Conservation (phyloP, 2,797 vertebrate species). For the Tangara arthus region DNA sequence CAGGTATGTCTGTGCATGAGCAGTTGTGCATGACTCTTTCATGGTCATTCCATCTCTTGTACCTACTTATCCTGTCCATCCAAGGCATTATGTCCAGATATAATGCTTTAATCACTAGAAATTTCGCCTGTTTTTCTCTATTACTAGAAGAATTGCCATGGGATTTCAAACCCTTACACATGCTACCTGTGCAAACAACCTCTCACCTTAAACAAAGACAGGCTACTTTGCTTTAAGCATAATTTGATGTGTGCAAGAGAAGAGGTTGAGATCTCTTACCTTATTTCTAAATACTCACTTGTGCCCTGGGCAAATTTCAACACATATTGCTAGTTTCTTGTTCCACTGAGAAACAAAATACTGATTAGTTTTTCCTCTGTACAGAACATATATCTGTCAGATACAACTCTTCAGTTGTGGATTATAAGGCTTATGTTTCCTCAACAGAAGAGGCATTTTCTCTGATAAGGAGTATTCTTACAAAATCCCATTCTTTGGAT, state of each 20-base stretch:
- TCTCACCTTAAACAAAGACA: not conserved
- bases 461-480: not conserved
- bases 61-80: not conserved
- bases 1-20: not conserved
- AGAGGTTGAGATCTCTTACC: not conserved
- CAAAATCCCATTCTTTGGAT: not conserved
- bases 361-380: not conserved
- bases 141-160: not conserved
- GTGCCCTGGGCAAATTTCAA: not conserved
- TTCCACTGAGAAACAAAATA: not conserved
- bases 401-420: not conserved
- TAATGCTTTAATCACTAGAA: not conserved
- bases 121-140: not conserved
- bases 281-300: not conserved
- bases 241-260: not conserved
- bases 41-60: accelerated
- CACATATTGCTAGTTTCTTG: not conserved
- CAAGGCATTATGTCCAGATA: not conserved
- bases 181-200: not conserved
- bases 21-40: not conserved
- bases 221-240: not conserved
- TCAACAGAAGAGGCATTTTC: not conserved
- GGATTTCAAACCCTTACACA: not conserved
- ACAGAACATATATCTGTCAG: not conserved
- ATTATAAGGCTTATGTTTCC: not conserved